Base-by-base conservation (phyloP, 2,113 vertebrate genomes). In the Paralichthys olivaceus region DNA sequence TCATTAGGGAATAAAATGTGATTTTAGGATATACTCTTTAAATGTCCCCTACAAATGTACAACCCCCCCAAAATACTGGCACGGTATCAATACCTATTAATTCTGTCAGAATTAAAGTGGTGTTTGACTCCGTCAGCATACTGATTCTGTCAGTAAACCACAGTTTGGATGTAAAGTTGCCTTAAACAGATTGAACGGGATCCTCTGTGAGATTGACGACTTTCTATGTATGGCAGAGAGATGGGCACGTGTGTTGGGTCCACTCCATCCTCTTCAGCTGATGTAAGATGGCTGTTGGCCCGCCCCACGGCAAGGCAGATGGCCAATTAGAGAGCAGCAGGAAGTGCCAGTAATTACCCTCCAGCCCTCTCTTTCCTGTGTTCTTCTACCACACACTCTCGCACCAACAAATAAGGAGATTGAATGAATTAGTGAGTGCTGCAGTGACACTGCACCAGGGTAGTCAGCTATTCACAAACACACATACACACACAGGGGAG, bases 261-360 rank as follows among this genome's bases (percentile, higher is more conserved):
- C 53, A 75, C 54, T 75, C 81, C 73, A 75, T 81, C 75, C 85
- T 83, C 54, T 74, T 74, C 75, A 81, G 79, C 83, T 90, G 85
- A 87, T 87, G 77, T 90, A 90, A 91, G 82, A 90, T 86, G 84
- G 86, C 90, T 84, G 80, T 84, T 23, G 85, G 90, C 76, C 90
- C 90, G 83, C 90, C 91, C 87, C 84, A 55, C 77, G 81, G 92
- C 86, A 71, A 81, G 85, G 90, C 92, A 93, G 92, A 93, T 92
- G 92, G 89, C 92, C 92, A 93, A 93, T 93, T 91, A 91, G 89
- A 92, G 83, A 93, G 81, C 90, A 91, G 91, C 89, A 91, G 92
- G 89, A 92, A 92, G 91, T 93, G 84, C 71, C 85, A 83, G 86
- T 91, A 90, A 91, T 93, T 89, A 83, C 85, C 90, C 89, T 77